Evolutionary conservation across 1,140 invertebrate species (phyloP).

Genomic region (Aphaenogaster ashmeadi): DNA sequence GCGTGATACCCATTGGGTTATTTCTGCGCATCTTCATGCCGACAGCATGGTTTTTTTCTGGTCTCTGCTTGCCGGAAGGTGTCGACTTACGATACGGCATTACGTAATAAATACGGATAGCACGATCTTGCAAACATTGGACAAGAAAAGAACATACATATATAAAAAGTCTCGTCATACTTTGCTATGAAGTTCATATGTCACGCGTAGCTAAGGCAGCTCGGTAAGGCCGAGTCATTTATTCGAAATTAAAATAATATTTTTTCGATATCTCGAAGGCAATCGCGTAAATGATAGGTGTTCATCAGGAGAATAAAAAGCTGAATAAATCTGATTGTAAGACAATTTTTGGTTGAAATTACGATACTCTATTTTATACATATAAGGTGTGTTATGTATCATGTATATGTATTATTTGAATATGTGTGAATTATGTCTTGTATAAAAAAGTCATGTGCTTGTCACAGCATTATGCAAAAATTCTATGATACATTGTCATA

Average conservation of each 20-base stretch:
- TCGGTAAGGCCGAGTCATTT: neutral
- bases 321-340: neutral
- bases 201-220: neutral
- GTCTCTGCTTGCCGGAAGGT: neutral
- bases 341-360: neutral
- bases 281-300: neutral
- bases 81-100: slow-evolving; percentile 27
- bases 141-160: neutral
- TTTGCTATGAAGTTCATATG: neutral
- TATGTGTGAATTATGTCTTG: slow-evolving; percentile 7
- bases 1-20: slow-evolving; percentile 30
- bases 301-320: neutral
- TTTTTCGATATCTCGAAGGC: neutral
- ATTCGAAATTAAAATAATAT: slow-evolving; percentile 13
- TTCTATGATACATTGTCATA: neutral
- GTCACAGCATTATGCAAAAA: neutral
- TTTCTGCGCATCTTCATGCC: slow-evolving; percentile 41
- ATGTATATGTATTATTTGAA: neutral
- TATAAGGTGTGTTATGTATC: neutral
- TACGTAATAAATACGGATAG: slow-evolving; percentile 39
- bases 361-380: neutral
- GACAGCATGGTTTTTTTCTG: slow-evolving; percentile 14
- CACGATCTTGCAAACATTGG: slow-evolving; percentile 4
- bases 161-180: neutral
- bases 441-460: neutral